These are phyloP conservation scores for Drosophila miranda DNA, from an alignment of 1,140 invertebrate species.

Conservation along the genomic window DNA sequence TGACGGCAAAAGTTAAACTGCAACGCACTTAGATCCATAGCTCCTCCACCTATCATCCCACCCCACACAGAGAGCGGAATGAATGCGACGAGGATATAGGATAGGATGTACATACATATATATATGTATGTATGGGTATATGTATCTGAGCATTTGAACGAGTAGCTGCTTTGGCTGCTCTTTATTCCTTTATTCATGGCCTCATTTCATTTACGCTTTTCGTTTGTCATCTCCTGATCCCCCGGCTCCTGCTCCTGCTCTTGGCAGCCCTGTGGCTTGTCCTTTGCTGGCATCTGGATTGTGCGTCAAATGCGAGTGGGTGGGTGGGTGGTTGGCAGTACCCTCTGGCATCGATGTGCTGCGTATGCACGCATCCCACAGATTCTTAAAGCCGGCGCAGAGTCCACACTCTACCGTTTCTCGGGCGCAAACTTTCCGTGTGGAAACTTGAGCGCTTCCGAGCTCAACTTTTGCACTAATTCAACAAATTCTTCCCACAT, in stretches of 20 bases:
- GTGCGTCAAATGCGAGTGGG: too few relatives aligned
- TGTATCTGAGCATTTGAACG: constrained; percentile 4
- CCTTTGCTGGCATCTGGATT: neutral
- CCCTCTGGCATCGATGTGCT: constrained; percentile 14
- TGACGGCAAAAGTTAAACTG: constrained; percentile 63
- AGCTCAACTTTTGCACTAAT: constrained; percentile 41
- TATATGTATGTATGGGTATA: too few relatives aligned
- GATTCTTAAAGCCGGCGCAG: neutral
- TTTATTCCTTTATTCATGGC: constrained; percentile 51
- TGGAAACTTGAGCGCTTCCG: constrained; percentile 15
- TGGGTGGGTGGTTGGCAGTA: too few relatives aligned
- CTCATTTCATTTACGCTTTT: constrained; percentile 56
- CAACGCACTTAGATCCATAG: constrained; percentile 27
- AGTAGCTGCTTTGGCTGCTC: constrained; percentile 8
- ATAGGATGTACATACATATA: neutral
- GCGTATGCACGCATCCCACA: constrained; percentile 24
- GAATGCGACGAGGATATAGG: too few relatives aligned
- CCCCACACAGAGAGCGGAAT: neutral
- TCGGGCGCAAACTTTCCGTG: neutral
- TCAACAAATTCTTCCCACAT: constrained; percentile 40
- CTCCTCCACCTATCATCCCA: constrained; percentile 3
- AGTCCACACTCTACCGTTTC: neutral
- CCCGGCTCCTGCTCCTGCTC: constrained; percentile 26
- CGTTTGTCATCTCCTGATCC: constrained; percentile 39
- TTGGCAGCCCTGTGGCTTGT: constrained; percentile 17